Base-by-base conservation (phyloP, 1,140 invertebrate species). In the Heliconius melpomene region DNA sequence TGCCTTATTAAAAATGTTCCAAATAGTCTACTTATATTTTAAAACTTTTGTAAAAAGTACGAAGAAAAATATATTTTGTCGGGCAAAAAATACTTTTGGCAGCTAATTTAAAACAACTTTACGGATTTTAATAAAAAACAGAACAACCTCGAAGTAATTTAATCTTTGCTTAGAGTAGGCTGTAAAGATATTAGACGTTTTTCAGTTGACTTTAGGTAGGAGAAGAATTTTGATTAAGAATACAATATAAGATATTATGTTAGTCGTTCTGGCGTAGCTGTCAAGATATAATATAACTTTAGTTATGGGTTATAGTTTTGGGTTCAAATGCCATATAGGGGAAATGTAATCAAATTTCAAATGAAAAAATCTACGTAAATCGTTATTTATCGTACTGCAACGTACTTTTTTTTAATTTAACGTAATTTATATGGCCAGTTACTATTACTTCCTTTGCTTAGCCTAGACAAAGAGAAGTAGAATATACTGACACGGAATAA, bases 81-180 rank as follows among this genome's bases (percentile, higher is more conserved):
- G 36, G 32, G 9, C 36, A 72, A 72, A 40, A 38, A 72, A 72
- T 72, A 72, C 71, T 72, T 72, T 72, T 72, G 71, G 71, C 71
- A 72, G 71, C 71, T 72, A 72, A 72, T 72, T 72, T 72, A 72
- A 72, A 40, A 72, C 32, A 72, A 72, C 71, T 72, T 72, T 40
- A 72, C 71, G 36, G 71, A 72, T 72, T 72, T 72, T 72, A 72
- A 72, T 72, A 72, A 72, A 46, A 72, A 72, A 40, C 71, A 72
- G 71, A 72, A 72, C 71, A 72, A 72, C 71, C 71, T 72, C 71
- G 32, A 72, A 72, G 71, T 72, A 72, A 72, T 72, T 72, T 72
- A 72, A 72, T 72, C 71, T 72, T 38, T 72, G 20, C 36, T 72
- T 40, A 38, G 71, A 72, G 71, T 20, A 36, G 18, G 18, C 36